Evolutionary conservation across 2,888 invertebrate species (phyloP), one percentile per base, ranked within the genome.

Genomic region (Buathra laborator): DNA sequence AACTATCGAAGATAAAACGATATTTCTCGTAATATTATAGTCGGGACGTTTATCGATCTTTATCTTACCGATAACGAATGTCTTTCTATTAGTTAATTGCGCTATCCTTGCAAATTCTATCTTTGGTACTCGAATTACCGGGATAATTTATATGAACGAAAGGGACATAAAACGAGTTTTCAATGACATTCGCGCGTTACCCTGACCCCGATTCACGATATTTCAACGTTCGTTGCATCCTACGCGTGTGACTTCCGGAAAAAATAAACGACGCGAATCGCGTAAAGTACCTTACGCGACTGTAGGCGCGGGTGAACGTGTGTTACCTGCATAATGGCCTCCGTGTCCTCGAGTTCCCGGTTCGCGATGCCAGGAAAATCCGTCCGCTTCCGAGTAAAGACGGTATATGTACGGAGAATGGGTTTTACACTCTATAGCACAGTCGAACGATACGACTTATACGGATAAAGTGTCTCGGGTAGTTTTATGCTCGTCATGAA

Each of bases 341-440:
- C 44, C 16, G 53, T 72, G 84, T 84, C 84, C 84, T 84, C 84
- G 80, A 80, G 68, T 80, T 56, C 14, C 37, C 46, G 74, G 67
- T 44, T 83, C 46, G 83, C 76, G 72, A 76, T 80, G 80, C 84
- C 80, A 56, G 72, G 76, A 62, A 77, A 77, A 84, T 19, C 62
- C 75, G 67, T 64, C 68, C 44, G 53, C 71, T 84, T 84, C 80
- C 84, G 80, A 84, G 80, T 77, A 84, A 53, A 67, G 48, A 67
- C 67, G n/a, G 29, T 43, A 43, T 62, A 67, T 19, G 16, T 24
- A 19, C 56, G 10, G 7, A 67, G 46, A 44, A 43, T 37, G 32
- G 16, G 48, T 78, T 72, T 71, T 72, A 72, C 66, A 64, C 53
- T 56, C 66, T 19, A 46, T 10, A 37, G 70, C 71, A 44, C 48